Conservation (phyloP, 1,140 invertebrate genomes). For the Trichomalopsis sarcophagae region DNA sequence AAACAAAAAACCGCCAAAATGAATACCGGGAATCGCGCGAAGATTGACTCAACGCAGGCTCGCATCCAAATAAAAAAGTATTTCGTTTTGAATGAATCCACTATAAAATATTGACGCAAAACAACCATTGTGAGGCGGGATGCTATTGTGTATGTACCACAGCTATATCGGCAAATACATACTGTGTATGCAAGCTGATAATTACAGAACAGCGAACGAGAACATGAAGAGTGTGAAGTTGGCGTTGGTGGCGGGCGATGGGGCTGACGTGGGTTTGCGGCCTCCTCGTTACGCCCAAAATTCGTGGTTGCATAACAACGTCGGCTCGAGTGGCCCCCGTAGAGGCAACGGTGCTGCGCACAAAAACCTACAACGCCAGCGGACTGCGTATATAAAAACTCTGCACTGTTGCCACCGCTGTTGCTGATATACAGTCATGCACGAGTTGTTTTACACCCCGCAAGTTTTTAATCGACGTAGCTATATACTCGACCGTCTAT, state of each 20-base stretch:
- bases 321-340: background rate
- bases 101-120: background rate
- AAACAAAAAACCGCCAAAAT: no score
- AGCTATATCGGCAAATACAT: background rate
- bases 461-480: constrained; percentile 28
- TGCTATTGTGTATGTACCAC: background rate
- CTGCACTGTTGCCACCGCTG: background rate
- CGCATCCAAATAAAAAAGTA: no score
- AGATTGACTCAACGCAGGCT: no score
- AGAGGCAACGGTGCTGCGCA: background rate
- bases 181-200: background rate
- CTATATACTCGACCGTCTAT: background rate
- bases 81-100: background rate
- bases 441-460: background rate
- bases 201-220: background rate
- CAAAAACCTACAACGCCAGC: background rate
- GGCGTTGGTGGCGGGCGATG: constrained; percentile 46
- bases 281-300: constrained; percentile 54
- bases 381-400: background rate
- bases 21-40: no score
- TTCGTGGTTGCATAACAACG: constrained; percentile 45
- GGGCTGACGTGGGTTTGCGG: constrained; percentile 54
- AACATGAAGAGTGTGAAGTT: constrained; percentile 48
- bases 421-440: background rate
- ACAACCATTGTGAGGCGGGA: background rate